A percentile compares a stretch with the other conserved stretches of the same genome.
Conservation (phyloP, 2,888 invertebrate species). For the Polydrusus tereticollis region DNA sequence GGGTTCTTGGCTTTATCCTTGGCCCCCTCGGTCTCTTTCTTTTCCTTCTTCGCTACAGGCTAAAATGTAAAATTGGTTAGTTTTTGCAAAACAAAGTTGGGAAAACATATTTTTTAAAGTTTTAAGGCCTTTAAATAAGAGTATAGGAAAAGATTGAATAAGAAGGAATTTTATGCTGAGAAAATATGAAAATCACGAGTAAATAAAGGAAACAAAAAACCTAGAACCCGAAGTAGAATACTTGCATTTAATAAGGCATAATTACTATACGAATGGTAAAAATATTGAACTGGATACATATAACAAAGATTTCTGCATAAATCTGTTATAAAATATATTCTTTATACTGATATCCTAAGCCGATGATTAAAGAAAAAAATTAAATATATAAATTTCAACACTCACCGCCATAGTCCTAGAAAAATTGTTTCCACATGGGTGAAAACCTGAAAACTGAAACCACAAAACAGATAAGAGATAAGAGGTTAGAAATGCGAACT, state of each 20-base stretch:
- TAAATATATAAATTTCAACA: constrained; percentile 39
- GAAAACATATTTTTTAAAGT: not conserved
- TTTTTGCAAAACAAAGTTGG: constrained; percentile 13
- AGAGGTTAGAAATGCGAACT: constrained; percentile 74
- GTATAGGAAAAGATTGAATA: no score
- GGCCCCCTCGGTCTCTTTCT: constrained; percentile 71
- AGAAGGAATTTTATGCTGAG: no score
- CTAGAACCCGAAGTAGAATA: not conserved
- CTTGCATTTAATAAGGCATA: not conserved
- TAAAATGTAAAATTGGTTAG: constrained; percentile 61
- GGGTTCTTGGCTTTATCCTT: constrained; percentile 92
- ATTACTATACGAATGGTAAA: not conserved
- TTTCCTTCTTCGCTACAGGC: constrained; percentile 71
- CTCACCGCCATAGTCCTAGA: constrained; percentile 65
- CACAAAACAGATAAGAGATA: constrained; percentile 19
- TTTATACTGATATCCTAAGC: not conserved
- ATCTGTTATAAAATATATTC: not conserved
- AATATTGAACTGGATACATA: not conserved
- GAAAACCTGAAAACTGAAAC: constrained; percentile 58
- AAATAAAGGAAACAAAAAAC: not conserved
- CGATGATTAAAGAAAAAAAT: constrained; percentile 31
- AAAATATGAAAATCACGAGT: no score
- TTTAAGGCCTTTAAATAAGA: no score
- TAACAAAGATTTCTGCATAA: not conserved
- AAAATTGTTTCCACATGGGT: no score